Base-by-base conservation (phyloP, 2,888 invertebrate genomes). In the Deilephila porcellus region DNA sequence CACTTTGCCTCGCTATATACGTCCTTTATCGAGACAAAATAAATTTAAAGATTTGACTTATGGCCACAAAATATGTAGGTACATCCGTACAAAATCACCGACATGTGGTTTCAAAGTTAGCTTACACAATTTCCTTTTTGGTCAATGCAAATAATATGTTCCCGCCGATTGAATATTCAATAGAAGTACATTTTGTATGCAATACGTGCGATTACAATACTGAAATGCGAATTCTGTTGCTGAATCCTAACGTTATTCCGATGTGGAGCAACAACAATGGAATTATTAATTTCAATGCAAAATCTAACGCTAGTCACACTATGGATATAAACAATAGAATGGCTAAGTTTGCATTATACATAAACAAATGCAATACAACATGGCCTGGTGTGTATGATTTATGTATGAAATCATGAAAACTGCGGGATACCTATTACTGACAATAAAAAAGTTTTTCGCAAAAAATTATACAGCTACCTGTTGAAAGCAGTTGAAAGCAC, bases 171-270 rank as follows among this genome's bases (percentile, higher is more conserved):
- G 56, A 56, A 56, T 56, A 56, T 56, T 56, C 56, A 56, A 56
- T 56, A 56, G 56, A 56, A 56, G n/a, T 56, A 17, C 56, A n/a
- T 56, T 56, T 56, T 56, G 56, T 56, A 56, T 56, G 56, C 56
- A 56, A 56, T 56, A 17, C 56, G 56, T 56, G 56, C 45, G 56
- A 56, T 56, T 56, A 56, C 56, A 56, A 56, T 56, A 56, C 56
- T n/a, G 19, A 56, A 56, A 56, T 56, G 56, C 45, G 45, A 6
- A 56, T 56, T 56, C 19, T n/a, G 56, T 17, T n/a, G 17, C 7
- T 56, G 56, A n/a, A 56, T 56, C 56, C 56, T n/a, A n/a, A n/a
- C 56, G n/a, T 56, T 45, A 45, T 45, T 56, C n/a, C 56, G 56
- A 56, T 56, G 56, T 56, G n/a, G 56, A n/a, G 56, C 56, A 56